Conservation (phyloP, 2,797 vertebrate genomes). For the Eremophila alpestris region DNA sequence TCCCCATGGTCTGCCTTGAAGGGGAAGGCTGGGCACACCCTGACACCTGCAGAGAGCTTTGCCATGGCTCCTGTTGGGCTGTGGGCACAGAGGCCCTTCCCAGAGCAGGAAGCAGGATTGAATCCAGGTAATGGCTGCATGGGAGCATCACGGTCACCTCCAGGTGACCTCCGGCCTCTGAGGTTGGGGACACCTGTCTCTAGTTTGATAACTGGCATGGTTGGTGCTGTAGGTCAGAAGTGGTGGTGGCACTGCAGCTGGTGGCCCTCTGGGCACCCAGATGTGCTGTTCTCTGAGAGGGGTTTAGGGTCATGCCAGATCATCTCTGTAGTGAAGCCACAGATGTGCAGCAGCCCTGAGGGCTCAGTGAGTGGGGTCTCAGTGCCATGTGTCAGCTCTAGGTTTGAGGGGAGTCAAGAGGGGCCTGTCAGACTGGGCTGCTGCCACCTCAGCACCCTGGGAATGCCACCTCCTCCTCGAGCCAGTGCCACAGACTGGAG, state of each 20-base stretch:
- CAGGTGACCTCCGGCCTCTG: rapidly evolving
- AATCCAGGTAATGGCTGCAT: not conserved
- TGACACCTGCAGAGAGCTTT: not conserved
- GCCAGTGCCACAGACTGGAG: not conserved
- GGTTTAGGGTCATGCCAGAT: rapidly evolving
- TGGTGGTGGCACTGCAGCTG: not conserved
- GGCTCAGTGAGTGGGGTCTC: rapidly evolving
- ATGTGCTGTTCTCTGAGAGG: not conserved
- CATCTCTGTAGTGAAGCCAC: rapidly evolving
- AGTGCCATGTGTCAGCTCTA: rapidly evolving
- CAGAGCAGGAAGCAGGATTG: not conserved
- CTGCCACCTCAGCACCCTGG: not conserved
- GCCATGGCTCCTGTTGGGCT: not conserved
- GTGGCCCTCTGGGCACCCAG: not conserved
- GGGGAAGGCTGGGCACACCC: rapidly evolving
- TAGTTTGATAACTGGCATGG: rapidly evolving
- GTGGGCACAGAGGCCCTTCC: not conserved
- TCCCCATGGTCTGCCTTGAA: not conserved
- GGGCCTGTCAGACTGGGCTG: not conserved
- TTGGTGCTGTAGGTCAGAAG: rapidly evolving
- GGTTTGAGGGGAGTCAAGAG: not conserved
- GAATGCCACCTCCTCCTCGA: not conserved
- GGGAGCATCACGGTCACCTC: rapidly evolving
- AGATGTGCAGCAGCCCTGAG: rapidly evolving
- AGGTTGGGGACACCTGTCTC: not conserved